These are phyloP conservation scores for Rhynchomys soricoides DNA, from an alignment of 2,113 vertebrate species.

Conservation along the genomic window DNA sequence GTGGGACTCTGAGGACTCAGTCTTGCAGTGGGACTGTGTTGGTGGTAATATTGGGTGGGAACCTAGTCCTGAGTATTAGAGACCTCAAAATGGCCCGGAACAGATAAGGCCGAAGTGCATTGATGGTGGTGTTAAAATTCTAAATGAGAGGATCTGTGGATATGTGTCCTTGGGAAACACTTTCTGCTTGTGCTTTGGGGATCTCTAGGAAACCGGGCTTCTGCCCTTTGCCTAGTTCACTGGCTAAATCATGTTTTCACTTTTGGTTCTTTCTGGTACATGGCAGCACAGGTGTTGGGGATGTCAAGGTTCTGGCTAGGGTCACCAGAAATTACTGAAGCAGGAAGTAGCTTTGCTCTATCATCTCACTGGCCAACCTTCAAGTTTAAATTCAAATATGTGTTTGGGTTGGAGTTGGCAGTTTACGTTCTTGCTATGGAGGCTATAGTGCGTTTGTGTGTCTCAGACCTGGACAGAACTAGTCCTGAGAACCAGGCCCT, in stretches of 20 bases:
- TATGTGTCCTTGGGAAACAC: neutral
- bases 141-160: neutral
- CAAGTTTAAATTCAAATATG: neutral
- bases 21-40: neutral
- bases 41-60: neutral
- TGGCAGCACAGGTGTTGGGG: neutral
- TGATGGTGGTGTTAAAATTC: neutral
- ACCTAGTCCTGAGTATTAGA: neutral
- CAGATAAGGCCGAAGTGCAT: neutral
- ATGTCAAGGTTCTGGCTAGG: neutral
- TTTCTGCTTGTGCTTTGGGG: neutral
- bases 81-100: neutral
- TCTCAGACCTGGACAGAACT: neutral
- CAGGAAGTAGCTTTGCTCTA: neutral
- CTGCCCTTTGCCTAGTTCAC: accelerated
- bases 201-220: neutral
- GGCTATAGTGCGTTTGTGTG: neutral
- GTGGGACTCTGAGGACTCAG: neutral
- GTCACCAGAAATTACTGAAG: neutral
- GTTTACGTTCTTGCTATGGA: neutral
- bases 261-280: neutral
- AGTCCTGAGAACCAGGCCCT: neutral
- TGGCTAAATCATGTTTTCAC: neutral
- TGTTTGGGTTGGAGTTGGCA: too few species aligned
- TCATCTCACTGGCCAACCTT: neutral